Evolutionary conservation across 2,888 invertebrate genomes (phyloP), one percentile per base, ranked within the genome.

Genomic region (Galerucella calmariensis): DNA sequence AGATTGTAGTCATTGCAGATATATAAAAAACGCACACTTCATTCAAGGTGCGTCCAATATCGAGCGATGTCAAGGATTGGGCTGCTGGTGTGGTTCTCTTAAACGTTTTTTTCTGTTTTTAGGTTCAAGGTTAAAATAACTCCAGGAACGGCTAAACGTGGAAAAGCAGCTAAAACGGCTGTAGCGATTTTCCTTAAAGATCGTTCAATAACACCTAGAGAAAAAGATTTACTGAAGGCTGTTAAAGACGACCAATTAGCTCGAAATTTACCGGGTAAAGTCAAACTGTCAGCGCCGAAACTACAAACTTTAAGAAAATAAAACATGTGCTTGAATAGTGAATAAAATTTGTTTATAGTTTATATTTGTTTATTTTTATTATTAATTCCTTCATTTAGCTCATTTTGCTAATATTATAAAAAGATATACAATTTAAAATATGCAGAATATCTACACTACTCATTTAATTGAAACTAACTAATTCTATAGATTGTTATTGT

Each of bases 181-280:
- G 88, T 99, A 2, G 91, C 93, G 69, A 94, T 97, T 87, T 99
- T 99, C 88, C 88, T 96, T 3, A 92, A 93, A 77, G 97, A 98
- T 81, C 94, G 94, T 85, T 85, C 88, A 0, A 92, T 94, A 44
- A 91, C 92, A 0, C 88, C 88, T 4, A 90, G 97, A 58, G 99
- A 99, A 88, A 94, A 93, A 83, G 97, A 98, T 87, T 89, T 99
- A 12, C 89, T 99, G 6, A 96, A 95, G 85, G 95, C 96, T 3
- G 94, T 98, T 10, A 96, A 96, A 87, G 98, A 99, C 83, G 97
- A 97, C 84, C 93, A 94, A 77, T 88, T 97, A 46, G 96, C 97
- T 0, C 90, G 97, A 80, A 99, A 99, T 90, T 93, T 99, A 86
- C 99, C 99, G 11, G 98, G 98, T 51, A 98, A 98, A 89, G 98